Evolutionary conservation across 2,888 invertebrate species (phyloP), one percentile per base, ranked within the genome.

Genomic region (Sialis lutaria): DNA sequence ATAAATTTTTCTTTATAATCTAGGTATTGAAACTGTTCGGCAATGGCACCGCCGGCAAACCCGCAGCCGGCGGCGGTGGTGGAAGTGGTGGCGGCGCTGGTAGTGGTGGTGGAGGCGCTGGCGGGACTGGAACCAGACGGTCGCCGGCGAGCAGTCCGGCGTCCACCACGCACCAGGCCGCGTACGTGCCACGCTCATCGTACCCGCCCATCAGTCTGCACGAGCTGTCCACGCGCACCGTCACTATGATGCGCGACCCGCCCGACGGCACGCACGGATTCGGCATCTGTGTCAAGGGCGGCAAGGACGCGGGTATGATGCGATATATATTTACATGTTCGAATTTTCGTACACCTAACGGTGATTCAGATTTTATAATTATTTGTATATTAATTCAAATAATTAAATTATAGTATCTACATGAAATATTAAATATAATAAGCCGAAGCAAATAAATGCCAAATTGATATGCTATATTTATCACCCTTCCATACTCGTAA

Each of bases 221-320:
- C 58, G 85, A 85, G 66, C 74, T 86, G 57, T 73, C 82, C 57
- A 86, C 87, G 55, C 73, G 87, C 57, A 88, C 86, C 51, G 83
- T 88, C 60, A 84, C 82, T 64, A 88, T 88, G 87, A 79, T 82
- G 56, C 70, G 87, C 53, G 86, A 87, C 61, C 78, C 78, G 46
- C 79, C 82, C 51, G 84, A 85, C 61, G 79, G 79, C 55, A 76
- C 78, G 42, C 88, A 87, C 63, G 88, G 88, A 50, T 89, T 88
- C 68, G 88, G 88, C 51, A 88, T 89, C 60, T 89, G 88, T 70
- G 88, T 89, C 62, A 89, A 89, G 68, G 88, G 88, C 59, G 88
- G 88, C 56, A 87, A 87, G 69, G 87, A 88, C 66, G 82, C 87
- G 65, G 87, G 88, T 87, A 64, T 66, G 63, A 22, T 22, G 22